Percentiles rank a stretch among this genome's conserved stretches.
These are phyloP conservation scores for Rallus crepitans DNA, from an alignment of 2,797 vertebrate genomes.

Conservation along the genomic window DNA sequence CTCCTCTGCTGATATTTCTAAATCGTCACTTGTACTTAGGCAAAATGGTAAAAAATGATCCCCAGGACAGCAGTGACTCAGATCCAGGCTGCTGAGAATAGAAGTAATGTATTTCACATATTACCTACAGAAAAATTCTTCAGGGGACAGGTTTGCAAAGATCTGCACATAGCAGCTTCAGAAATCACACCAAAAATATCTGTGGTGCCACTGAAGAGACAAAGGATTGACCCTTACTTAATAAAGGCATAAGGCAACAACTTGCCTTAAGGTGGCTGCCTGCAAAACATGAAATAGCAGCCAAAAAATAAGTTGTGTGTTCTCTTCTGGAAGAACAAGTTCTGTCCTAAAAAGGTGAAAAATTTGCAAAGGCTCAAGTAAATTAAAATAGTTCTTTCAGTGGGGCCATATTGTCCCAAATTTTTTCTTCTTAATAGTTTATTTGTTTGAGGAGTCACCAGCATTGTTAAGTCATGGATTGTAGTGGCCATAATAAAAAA, in stretches of 20 bases:
- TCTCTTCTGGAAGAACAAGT: neutral
- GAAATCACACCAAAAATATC: neutral
- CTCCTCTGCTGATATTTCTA: neutral
- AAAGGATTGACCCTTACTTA: neutral
- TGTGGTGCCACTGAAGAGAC: neutral
- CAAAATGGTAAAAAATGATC: neutral
- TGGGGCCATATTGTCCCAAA: neutral
- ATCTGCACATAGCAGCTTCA: neutral
- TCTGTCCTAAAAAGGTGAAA: neutral
- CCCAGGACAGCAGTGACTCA: neutral
- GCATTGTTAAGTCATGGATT: conserved; percentile 35
- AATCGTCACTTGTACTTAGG: neutral
- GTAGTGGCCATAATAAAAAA: conserved; percentile 58
- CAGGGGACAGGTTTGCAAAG: neutral
- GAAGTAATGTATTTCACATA: neutral
- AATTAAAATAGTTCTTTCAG: neutral
- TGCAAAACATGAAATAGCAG: neutral
- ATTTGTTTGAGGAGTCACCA: neutral
- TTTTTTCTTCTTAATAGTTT: neutral
- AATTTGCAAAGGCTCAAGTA: neutral
- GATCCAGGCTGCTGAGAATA: neutral
- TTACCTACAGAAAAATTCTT: neutral
- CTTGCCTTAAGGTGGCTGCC: neutral
- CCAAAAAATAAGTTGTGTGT: neutral
- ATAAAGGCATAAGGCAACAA: neutral